A percentile compares a stretch with the other conserved stretches of the same genome.
These are phyloP conservation scores for Bombus affinis DNA, from an alignment of 1,140 invertebrate species.

Conservation along the genomic window DNA sequence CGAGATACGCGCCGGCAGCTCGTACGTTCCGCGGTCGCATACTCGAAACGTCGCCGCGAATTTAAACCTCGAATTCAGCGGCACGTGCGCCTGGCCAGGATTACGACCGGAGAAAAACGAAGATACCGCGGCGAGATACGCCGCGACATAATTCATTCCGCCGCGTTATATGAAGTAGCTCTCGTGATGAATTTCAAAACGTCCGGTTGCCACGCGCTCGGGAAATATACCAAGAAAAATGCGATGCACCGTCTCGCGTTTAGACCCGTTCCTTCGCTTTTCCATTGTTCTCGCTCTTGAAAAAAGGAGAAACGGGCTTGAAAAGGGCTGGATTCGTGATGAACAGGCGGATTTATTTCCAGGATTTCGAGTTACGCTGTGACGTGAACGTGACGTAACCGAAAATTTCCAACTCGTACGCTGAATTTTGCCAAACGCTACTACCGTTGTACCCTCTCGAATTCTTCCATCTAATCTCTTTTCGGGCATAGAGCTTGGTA, in stretches of 20 bases:
- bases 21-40: conserved; percentile 26
- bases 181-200: conserved; percentile 51
- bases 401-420: not conserved
- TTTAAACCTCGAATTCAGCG: conserved; percentile 49
- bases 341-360: not conserved
- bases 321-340: not conserved
- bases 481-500: no score
- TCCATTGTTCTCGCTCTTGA: not conserved
- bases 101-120: conserved; percentile 47
- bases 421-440: not conserved
- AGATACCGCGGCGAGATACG: conserved; percentile 36
- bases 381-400: not conserved
- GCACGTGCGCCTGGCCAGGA: conserved; percentile 23
- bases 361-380: not conserved
- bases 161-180: conserved; percentile 54
- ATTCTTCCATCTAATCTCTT: not conserved
- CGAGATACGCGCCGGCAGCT: not conserved
- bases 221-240: conserved; percentile 53
- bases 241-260: conserved; percentile 24
- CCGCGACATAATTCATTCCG: conserved; percentile 56
- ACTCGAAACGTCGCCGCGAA: conserved; percentile 36
- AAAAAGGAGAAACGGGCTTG: not conserved
- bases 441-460: not conserved
- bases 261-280: not conserved
- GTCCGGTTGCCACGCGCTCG: no score